Base-by-base conservation (phyloP, 2,113 vertebrate species). In the Centropus unirufus region DNA sequence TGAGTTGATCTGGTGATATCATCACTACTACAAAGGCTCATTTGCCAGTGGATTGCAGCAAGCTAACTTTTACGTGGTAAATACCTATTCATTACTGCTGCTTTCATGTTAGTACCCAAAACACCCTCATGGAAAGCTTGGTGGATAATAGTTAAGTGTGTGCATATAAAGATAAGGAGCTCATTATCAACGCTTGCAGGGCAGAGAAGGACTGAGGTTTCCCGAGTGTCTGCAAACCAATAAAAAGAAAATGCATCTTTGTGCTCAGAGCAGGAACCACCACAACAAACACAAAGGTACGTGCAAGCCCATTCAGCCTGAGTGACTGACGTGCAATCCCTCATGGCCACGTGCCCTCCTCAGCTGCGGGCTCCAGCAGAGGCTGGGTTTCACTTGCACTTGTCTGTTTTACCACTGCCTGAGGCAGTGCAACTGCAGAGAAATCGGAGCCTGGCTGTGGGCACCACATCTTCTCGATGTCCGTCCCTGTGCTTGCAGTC, bases 81-180 rank as follows among this genome's bases (percentile, higher is more conserved):
- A 34, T 57, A 76, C 69, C 69, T 87, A 57, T 87, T 94, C 52
- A 85, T 95, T 92, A 83, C 40, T 62, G 61, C 73, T 79, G 62
- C 84, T 82, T 66, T 83, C 58, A 46, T 55, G 55, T 40, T 21
- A 27, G 42, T 30, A 30, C 42, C 30, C 30, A 76, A 24, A 81
- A 83, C 90, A 72, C 68, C 63, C 63, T 59, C 13, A 13, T 4
- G 86, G 83, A 88, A 61, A 90, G 72, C 57, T 39, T 72, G 49
- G 52, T 26, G 55, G 23, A 3, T 55, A 58, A 61, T 44, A 24
- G 72, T 59, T 73, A 73, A 89, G 0, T 29, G 49, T 32, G 17
- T 59, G 72, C 24, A 4, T 54, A 54, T 62, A 83, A 88, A 62
- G 54, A 63, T 51, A 22, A 74, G 89, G 39, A 76, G n/a, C 57